A percentile compares a stretch with the other conserved stretches of the same genome.
These are phyloP conservation scores for Leptinotarsa haldemani DNA, from an alignment of 2,888 invertebrate species.

Conservation along the genomic window DNA sequence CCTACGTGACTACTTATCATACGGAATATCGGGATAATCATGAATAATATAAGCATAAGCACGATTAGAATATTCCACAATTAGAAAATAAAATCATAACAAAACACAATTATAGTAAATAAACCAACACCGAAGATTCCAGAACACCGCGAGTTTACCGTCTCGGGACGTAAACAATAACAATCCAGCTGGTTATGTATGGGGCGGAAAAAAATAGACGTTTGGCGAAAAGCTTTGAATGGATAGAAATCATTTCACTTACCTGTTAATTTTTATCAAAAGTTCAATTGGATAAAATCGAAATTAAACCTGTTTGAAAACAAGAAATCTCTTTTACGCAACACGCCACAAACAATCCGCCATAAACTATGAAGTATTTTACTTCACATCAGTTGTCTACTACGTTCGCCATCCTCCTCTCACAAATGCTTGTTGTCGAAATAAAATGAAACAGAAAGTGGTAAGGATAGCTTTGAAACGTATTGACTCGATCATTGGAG, in stretches of 20 bases:
- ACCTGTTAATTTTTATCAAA: slow-evolving; percentile 30
- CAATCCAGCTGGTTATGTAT: slow-evolving; percentile 54
- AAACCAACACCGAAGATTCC: slow-evolving; percentile 38
- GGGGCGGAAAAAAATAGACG: background rate
- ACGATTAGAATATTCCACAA: background rate
- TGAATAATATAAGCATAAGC: background rate
- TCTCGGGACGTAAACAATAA: slow-evolving; percentile 54
- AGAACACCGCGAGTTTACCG: slow-evolving; percentile 32
- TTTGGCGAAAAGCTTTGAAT: background rate
- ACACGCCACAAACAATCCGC: slow-evolving; percentile 53
- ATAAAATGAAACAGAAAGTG: slow-evolving; percentile 8
- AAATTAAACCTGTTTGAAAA: slow-evolving; percentile 33
- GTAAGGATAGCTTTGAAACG: background rate
- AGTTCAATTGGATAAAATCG: slow-evolving; percentile 28
- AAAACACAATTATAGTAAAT: slow-evolving; percentile 7
- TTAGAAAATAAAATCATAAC: background rate
- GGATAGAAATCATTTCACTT: slow-evolving; percentile 30
- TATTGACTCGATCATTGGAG: slow-evolving; percentile 9
- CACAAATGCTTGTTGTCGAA: slow-evolving; percentile 18
- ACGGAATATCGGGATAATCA: background rate
- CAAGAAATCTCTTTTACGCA: slow-evolving; percentile 58
- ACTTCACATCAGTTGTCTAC: slow-evolving; percentile 40
- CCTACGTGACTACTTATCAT: slow-evolving; percentile 39
- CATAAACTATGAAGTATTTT: slow-evolving; percentile 54
- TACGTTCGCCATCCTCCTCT: slow-evolving; percentile 17